phyloP scores from a whole-genome alignment of 2,888 invertebrate genomes.

The Lasioglossum pauxillum region DNA sequence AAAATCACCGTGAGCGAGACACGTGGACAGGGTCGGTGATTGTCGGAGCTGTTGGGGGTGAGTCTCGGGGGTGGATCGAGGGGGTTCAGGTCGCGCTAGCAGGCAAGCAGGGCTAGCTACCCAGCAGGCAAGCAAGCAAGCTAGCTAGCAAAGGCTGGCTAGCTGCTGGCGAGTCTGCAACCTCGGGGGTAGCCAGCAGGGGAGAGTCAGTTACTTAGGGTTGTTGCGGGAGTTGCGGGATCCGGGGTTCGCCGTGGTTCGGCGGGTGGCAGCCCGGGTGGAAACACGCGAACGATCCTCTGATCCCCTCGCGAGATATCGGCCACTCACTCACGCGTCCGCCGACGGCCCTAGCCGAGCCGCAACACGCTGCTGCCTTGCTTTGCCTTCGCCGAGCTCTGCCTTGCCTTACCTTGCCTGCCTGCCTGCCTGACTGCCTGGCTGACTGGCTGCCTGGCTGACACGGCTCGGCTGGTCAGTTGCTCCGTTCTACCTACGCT shows the following conservation, averaged over 20 bases:
- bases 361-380: slow-evolving; percentile 73
- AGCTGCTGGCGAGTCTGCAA: slow-evolving; percentile 35
- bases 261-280: slow-evolving; percentile 80
- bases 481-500: slow-evolving; percentile 47
- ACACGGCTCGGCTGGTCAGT: slow-evolving; percentile 41
- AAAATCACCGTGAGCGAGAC: slow-evolving; percentile 83
- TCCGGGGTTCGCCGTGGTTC: slow-evolving; percentile 77
- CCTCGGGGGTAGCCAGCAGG: slow-evolving; percentile 34
- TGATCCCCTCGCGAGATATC: slow-evolving; percentile 84
- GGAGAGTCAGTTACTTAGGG: slow-evolving; percentile 73
- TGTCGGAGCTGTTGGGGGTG: slow-evolving; percentile 56
- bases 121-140: slow-evolving; percentile 24
- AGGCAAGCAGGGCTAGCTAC: slow-evolving; percentile 30
- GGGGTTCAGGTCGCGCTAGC: slow-evolving; percentile 52
- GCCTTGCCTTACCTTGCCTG: slow-evolving; percentile 61
- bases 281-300: slow-evolving; percentile 84
- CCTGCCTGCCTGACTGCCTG: slow-evolving; percentile 17
- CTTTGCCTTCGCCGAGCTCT: slow-evolving; percentile 50
- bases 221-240: slow-evolving; percentile 72
- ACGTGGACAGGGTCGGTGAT: slow-evolving; percentile 80
- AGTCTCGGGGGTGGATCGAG: slow-evolving; percentile 7
- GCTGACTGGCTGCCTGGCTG: slow-evolving; percentile 19
- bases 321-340: slow-evolving; percentile 84
- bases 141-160: background rate
- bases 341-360: slow-evolving; percentile 77